phyloP scores from a whole-genome alignment of 53 echinoderm and acorn worm species.

The Holothuria scabra region DNA sequence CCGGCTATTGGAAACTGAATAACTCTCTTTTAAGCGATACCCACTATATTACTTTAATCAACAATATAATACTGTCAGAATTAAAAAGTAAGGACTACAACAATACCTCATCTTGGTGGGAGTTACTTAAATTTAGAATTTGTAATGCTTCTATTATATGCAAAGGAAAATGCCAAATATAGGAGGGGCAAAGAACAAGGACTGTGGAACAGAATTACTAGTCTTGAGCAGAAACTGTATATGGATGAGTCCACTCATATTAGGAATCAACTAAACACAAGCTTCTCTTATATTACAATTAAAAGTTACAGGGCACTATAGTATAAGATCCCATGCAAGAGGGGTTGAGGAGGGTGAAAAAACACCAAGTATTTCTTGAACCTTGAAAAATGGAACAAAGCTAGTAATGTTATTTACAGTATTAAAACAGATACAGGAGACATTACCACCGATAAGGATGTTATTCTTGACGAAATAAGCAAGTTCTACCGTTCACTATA shows the following conservation, averaged over 20 bases:
- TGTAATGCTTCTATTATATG: too few species aligned
- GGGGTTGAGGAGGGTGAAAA: too few species aligned
- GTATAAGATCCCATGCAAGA: neutral
- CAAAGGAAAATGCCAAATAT: too few species aligned
- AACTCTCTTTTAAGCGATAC: too few species aligned
- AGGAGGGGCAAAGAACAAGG: too few species aligned
- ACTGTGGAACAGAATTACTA: neutral
- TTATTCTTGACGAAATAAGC: neutral
- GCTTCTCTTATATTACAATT: conserved; percentile 5
- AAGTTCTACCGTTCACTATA: conserved; percentile 13
- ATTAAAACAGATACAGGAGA: neutral
- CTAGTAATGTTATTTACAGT: conserved; percentile 36
- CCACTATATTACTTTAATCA: too few species aligned
- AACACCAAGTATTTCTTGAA: too few species aligned
- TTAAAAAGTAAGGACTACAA: too few species aligned
- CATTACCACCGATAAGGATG: neutral
- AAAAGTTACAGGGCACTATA: neutral
- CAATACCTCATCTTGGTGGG: too few species aligned
- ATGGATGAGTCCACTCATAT: neutral
- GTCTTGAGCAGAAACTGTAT: neutral
- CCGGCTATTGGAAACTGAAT: too few species aligned
- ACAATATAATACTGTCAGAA: too few species aligned
- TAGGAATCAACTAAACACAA: neutral
- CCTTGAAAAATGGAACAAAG: conserved; percentile 14
- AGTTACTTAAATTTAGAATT: too few species aligned